Evolutionary conservation across 2,888 invertebrate species (phyloP).

Genomic region (Cheilosia grossa): DNA sequence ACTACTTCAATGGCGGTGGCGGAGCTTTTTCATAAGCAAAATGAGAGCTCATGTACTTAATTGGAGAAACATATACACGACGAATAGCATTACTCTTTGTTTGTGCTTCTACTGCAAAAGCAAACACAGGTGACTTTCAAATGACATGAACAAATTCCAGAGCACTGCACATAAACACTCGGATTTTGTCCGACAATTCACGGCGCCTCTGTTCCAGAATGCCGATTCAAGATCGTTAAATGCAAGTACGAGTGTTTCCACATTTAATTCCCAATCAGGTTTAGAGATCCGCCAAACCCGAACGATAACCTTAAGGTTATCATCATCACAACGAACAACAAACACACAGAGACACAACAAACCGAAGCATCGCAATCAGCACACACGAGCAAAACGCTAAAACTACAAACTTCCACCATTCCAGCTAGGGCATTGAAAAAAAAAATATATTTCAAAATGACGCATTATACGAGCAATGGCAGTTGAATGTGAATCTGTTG

Average conservation of each 20-base stretch:
- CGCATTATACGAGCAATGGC: conserved; percentile 52
- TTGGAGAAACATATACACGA: conserved; percentile 5
- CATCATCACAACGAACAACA: conserved; percentile 16
- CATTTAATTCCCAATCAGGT: conserved; percentile 11
- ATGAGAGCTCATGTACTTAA: conserved; percentile 4
- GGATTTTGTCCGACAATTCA: neutral
- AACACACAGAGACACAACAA: neutral
- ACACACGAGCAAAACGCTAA: conserved; percentile 21
- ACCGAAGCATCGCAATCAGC: conserved; percentile 23
- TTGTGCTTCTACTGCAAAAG: neutral
- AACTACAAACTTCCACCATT: conserved; percentile 28
- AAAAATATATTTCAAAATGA: conserved; percentile 42
- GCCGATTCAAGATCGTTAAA: neutral
- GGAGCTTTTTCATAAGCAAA: conserved; percentile 10
- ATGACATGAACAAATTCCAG: conserved; percentile 1
- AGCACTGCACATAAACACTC: neutral
- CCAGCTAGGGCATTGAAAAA: neutral
- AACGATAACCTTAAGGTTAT: conserved; percentile 63
- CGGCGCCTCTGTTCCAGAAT: neutral
- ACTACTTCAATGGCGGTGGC: conserved; percentile 11
- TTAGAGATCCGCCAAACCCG: conserved; percentile 23
- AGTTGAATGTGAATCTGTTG: conserved; percentile 52
- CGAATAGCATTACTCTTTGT: conserved; percentile 7
- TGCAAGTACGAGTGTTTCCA: neutral
- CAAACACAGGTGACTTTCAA: conserved; percentile 19